Evolutionary conservation across 2,888 invertebrate species (phyloP), one percentile per base, ranked within the genome.

Genomic region (Limulus polyphemus): DNA sequence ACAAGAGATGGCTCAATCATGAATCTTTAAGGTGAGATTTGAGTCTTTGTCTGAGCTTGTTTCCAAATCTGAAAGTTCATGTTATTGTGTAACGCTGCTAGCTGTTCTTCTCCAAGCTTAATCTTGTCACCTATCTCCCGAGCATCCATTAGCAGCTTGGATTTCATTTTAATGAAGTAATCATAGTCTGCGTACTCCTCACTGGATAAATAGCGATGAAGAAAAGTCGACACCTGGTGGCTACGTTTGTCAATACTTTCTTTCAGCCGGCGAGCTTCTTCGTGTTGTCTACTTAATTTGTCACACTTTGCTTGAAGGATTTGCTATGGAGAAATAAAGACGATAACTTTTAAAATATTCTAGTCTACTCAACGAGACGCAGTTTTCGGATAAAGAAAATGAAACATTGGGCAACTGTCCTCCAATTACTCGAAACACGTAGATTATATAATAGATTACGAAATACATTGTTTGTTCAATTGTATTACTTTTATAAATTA

Each of bases 81-180:
- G 17, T 59, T 61, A 54, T 49, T 59, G 16, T 55, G 52, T 14
- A 65, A 47, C 12, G 62, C 60, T 14, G 48, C 50, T 13, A 62
- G 47, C 49, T 65, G 65, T 59, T 65, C 65, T 49, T 65, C 62
- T 1, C 65, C 65, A 17, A 65, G 54, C 56, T 62, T 62, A 16
- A 90, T 86, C 77, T 88, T 88, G 75, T 90, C 88, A 70, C 85
- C 83, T 69, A 90, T 84, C 74, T 90, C 89, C 70, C 88, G 82
- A 62, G 84, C 82, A 74, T 90, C 88, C 75, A 90, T 85, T 71
- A 88, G 84, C 68, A 90, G 79, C 77, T 88, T 88, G 49, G 88
- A 86, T 78, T 90, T 90, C 86, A 87, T 89, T 74, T 86, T 86
- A 71, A 90, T 85, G 77, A 88, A 90, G 74, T 87, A 87, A 72